Evolutionary conservation across 2,113 vertebrate genomes (phyloP).

Genomic region (Sceloporus undulatus): DNA sequence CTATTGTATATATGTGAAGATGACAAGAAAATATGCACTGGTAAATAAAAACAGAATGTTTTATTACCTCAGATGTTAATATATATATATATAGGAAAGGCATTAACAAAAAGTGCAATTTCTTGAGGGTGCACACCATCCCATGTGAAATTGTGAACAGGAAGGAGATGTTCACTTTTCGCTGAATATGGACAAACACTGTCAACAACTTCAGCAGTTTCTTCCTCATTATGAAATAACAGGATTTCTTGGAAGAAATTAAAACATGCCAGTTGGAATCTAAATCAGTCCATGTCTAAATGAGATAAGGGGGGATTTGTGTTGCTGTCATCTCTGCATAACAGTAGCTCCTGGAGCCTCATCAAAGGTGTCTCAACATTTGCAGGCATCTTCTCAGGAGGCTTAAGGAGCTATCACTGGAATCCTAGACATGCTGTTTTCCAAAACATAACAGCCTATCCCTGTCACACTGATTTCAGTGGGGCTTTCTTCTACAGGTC

Average conservation of each 20-base stretch:
- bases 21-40: conserved; percentile 67
- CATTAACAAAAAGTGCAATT: conserved; percentile 79
- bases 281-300: background rate
- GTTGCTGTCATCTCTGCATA: no score
- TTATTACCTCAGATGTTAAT: conserved; percentile 77
- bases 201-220: conserved; percentile 56
- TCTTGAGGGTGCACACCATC: conserved; percentile 69
- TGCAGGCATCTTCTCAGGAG: background rate
- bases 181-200: conserved; percentile 43
- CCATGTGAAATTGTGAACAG: background rate
- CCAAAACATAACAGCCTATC: background rate
- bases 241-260: conserved; percentile 60
- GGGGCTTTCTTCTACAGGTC: background rate
- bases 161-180: conserved; percentile 47
- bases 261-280: conserved; percentile 42
- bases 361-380: background rate
- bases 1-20: conserved; percentile 63
- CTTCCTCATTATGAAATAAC: conserved; percentile 53
- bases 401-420: background rate
- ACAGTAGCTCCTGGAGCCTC: conserved; percentile 1
- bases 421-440: background rate
- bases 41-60: conserved; percentile 70
- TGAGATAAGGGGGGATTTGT: background rate
- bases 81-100: conserved; percentile 69
- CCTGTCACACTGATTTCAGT: background rate